Base-by-base conservation (phyloP, 1,140 invertebrate species). In the Pogonognathellus flavescens region DNA sequence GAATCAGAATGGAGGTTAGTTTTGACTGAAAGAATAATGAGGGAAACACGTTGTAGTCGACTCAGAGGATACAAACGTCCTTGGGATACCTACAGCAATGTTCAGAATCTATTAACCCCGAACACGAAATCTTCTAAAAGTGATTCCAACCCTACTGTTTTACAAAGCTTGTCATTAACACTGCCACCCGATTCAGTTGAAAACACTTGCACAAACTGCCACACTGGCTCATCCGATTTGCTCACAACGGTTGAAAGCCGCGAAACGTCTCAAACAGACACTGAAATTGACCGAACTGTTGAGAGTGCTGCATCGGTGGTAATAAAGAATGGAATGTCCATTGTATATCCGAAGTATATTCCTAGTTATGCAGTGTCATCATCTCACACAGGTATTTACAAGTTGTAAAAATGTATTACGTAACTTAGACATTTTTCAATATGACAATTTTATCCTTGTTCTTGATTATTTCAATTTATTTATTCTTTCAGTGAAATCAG, bases 311-410 rank as follows among this genome's bases (percentile, higher is more conserved):
- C 55, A 8, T 53, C 83, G 1, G 50, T 72, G 0, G 18, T 16
- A 22, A 84, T 50, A 41, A 59, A 62, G 53, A 70, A 66, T 50
- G 83, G 83, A 53, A 84, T 72, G 66, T 59, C 66, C 4, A 82
- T 62, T 16, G 22, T 52, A 1, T 88, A 88, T 76, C 88, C 88
- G 10, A 87, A 86, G 20, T 88, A 88, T 59, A 83, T 88, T 57
- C 88, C 88, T 0, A 87, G 88, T 52, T 87, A 87, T 83, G 88
- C 80, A 25, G 14, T 25, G 10, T 72, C 66, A 14, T 31, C 66
- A 72, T 66, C 11, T 59, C 16, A 14, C 16, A 59, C 16, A n/a
- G n/a, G n/a, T n/a, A n/a, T n/a, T n/a, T n/a, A n/a, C n/a, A n/a
- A n/a, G n/a, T n/a, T n/a, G n/a, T n/a, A n/a, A n/a, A n/a, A n/a